A percentile compares a stretch with the other conserved stretches of the same genome.
These are phyloP conservation scores for Chrysolina oricalcia DNA, from an alignment of 2,888 invertebrate genomes.

Conservation along the genomic window DNA sequence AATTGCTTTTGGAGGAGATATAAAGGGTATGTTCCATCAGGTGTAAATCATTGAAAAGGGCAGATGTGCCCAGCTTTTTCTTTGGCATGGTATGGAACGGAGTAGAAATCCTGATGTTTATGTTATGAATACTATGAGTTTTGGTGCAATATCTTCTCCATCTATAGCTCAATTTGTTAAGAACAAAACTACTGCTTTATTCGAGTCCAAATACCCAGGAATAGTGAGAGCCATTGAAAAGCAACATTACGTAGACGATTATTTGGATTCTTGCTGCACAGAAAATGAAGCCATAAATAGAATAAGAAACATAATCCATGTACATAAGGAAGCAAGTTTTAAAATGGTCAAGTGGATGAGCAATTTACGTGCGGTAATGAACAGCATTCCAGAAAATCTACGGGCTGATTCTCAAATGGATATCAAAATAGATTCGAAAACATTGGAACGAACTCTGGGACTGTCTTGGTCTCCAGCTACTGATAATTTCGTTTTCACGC, in stretches of 20 bases:
- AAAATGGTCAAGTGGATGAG: slow-evolving; percentile 1
- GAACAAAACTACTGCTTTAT: neutral
- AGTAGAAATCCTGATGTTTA: neutral
- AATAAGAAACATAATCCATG: neutral
- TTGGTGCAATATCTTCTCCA: neutral
- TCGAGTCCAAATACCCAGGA: neutral
- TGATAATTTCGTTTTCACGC: neutral
- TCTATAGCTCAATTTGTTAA: neutral
- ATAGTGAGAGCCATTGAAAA: neutral
- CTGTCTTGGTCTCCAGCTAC: neutral
- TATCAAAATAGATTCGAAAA: neutral
- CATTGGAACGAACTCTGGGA: slow-evolving; percentile 3
- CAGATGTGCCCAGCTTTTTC: neutral
- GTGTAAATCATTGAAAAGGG: neutral
- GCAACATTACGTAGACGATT: neutral
- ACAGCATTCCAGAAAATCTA: neutral
- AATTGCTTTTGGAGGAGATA: neutral
- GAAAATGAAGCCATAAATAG: slow-evolving; percentile 2
- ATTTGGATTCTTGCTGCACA: neutral
- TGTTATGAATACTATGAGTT: neutral
- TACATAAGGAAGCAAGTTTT: neutral
- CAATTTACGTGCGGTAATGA: neutral
- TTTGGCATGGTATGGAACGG: neutral
- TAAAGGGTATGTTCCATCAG: neutral
- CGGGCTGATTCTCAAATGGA: neutral